Conservation (phyloP, 1,140 invertebrate species). For the Zaprionus lachaisei region DNA sequence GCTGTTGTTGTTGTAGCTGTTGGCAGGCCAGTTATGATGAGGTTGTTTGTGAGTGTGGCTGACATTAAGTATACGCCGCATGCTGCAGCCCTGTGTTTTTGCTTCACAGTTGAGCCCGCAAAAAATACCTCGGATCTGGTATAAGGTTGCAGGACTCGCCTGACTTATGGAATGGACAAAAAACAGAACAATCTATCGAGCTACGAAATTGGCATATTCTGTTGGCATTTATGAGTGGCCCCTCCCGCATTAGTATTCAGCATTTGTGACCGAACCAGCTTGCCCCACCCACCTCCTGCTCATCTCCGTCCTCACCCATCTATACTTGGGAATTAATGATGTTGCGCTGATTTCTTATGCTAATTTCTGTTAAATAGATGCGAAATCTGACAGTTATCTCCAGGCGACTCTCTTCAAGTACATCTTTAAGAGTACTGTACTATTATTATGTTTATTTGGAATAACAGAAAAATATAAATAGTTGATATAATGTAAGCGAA, state of each 20-base stretch:
- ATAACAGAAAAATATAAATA: neutral
- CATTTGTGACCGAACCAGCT: constrained; percentile 19
- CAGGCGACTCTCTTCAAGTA: neutral
- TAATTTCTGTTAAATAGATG: constrained; percentile 6
- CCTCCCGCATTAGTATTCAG: constrained; percentile 37
- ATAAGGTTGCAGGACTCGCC: neutral
- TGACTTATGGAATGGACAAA: constrained; percentile 8
- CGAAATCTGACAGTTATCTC: neutral
- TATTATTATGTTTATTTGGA: neutral
- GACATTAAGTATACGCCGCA: constrained; percentile 59
- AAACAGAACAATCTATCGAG: constrained; percentile 1
- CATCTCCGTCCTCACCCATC: neutral
- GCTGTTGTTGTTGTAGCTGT: constrained; percentile 12
- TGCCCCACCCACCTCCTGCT: constrained; percentile 9
- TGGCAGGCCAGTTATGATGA: constrained; percentile 53
- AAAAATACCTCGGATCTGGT: neutral
- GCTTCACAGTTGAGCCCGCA: neutral
- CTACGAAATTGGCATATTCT: constrained; percentile 27
- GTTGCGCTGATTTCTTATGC: constrained; percentile 31
- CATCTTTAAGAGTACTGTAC: neutral
- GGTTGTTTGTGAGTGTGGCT: constrained; percentile 27
- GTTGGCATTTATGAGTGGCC: constrained; percentile 30
- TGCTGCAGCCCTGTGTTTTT: constrained; percentile 26
- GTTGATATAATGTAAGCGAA: no score
- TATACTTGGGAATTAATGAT: constrained; percentile 31